A percentile compares a stretch with the other conserved stretches of the same genome.
phyloP scores from a whole-genome alignment of 2,888 invertebrate genomes.

The Cataglyphis albicans region DNA sequence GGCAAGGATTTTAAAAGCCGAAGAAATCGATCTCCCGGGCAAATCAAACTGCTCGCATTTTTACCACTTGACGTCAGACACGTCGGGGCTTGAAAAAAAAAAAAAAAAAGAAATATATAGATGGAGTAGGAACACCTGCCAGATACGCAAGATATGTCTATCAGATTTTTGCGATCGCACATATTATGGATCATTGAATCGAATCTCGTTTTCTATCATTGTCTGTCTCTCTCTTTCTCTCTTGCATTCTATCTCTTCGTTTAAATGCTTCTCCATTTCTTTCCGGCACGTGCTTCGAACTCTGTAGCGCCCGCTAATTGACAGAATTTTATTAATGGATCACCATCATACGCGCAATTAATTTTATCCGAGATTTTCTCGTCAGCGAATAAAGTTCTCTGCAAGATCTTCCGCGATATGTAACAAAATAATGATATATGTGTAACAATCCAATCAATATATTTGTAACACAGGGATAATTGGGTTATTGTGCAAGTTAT shows the following conservation, averaged over 20 bases:
- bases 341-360: slow-evolving; percentile 51
- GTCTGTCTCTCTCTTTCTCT: background rate
- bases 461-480: slow-evolving; percentile 38
- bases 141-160: slow-evolving; percentile 56
- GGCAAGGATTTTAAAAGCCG: slow-evolving; percentile 60
- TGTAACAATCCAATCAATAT: slow-evolving; percentile 37
- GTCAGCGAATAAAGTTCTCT: slow-evolving; percentile 32
- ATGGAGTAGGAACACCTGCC: slow-evolving; percentile 61
- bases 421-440: slow-evolving; percentile 28
- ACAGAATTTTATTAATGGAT: slow-evolving; percentile 63
- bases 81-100: slow-evolving; percentile 36
- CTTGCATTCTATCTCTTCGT: background rate
- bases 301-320: slow-evolving; percentile 41
- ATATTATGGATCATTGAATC: slow-evolving; percentile 45
- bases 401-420: slow-evolving; percentile 41
- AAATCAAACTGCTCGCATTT: slow-evolving; percentile 64
- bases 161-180: slow-evolving; percentile 41
- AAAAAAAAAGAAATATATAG: slow-evolving; percentile 7
- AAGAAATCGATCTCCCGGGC: slow-evolving; percentile 67
- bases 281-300: slow-evolving; percentile 63
- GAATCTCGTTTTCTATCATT: no score
- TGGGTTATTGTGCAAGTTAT: background rate
- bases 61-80: slow-evolving; percentile 54
- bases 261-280: slow-evolving; percentile 31
- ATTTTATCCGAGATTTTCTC: slow-evolving; percentile 15